These are phyloP conservation scores for Diabrotica undecimpunctata DNA, from an alignment of 1,140 invertebrate genomes.

Conservation along the genomic window DNA sequence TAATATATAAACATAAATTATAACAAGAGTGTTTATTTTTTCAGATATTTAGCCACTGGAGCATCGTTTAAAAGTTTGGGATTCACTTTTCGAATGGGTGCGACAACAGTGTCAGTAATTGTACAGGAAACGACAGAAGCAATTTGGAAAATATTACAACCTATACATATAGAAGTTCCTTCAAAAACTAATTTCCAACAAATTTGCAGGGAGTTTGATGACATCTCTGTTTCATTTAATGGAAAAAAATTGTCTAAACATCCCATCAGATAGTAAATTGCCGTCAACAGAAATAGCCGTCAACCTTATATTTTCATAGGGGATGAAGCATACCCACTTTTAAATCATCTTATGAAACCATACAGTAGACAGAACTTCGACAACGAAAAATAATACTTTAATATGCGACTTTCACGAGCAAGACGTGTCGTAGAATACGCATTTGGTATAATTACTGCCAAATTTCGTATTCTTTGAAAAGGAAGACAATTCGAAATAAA, in stretches of 20 bases:
- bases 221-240: conserved; percentile 13
- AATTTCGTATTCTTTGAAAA: no score
- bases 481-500: no score
- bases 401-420: no score
- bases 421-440: no score
- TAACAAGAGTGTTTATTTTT: conserved; percentile 26
- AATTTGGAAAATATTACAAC: conserved; percentile 39
- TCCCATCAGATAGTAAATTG: neutral
- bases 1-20: no score
- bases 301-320: conserved; percentile 34
- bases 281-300: neutral
- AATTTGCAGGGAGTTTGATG: conserved; percentile 30
- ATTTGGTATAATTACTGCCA: no score
- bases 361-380: no score
- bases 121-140: conserved; percentile 38
- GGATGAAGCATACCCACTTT: no score
- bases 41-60: conserved; percentile 38
- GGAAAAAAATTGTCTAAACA: no score
- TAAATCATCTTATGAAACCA: no score
- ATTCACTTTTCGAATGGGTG: conserved; percentile 35
- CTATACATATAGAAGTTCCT: conserved; percentile 31
- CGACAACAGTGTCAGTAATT: conserved; percentile 33
- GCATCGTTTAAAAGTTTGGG: conserved; percentile 33
- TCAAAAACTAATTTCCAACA: conserved; percentile 35
- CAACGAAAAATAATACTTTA: no score